Evolutionary conservation across 2,888 invertebrate genomes (phyloP), one percentile per base, ranked within the genome.

Genomic region (Homarus gammarus): DNA sequence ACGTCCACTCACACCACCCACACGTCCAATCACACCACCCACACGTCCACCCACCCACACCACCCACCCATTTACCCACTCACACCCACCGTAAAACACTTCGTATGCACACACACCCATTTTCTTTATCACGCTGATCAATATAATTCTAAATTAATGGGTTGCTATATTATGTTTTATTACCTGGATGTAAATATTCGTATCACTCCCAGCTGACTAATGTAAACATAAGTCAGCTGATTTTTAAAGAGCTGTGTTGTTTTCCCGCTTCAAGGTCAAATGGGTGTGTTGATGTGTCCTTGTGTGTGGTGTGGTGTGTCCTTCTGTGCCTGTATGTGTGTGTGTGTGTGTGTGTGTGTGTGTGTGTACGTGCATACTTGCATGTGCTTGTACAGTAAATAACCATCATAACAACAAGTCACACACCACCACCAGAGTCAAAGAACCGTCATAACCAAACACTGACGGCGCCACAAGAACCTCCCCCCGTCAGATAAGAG

Each of bases 91-190:
- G 22, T 73, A n/a, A 22, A n/a, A 38, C 73, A n/a, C 44, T 44
- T 8, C 38, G 36, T 36, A 73, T 8, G 73, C 73, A 73, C 73
- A 73, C 73, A 75, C 44, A 75, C 40, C 22, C 22, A 56, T 18
- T 56, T 56, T 18, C 56, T 12, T 56, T 22, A 56, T 56, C 22
- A 56, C 12, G 3, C 56, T 56, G 18, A 56, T 56, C 22, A 56
- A 56, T 56, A 22, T 5, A 22, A 22, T 22, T 18, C 22, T 18
- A 56, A 12, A 44, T 5, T 44, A 44, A 56, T 0, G 56, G 22
- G 56, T 56, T 12, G 3, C 22, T 56, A 12, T 56, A 5, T 22
- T 18, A 56, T 22, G 22, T 18, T 56, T 22, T 3, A 56, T 56
- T 3, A 56, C 56, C 18, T 56, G 18, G 22, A 5, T 5, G 56